Base-by-base conservation (phyloP, 2,888 invertebrate species). In the Brachynemurus nebulosus region DNA sequence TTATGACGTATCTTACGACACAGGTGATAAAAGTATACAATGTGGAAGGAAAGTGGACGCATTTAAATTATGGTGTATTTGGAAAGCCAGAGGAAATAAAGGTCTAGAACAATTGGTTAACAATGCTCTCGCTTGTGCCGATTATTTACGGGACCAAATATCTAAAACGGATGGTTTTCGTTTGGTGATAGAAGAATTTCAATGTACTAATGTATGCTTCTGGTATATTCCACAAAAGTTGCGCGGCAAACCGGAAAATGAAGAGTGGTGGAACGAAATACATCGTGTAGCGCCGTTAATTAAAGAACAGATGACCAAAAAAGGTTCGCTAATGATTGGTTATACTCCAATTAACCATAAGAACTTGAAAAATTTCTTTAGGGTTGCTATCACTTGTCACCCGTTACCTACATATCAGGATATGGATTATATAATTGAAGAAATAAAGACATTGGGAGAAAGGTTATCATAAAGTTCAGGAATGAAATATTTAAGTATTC, bases 11-110 rank as follows among this genome's bases (percentile, higher is more conserved):
- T 67, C 71, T 2, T 86, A 80, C 60, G 88, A 88, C 53, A 80
- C 80, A 0, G 88, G 88, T 0, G 86, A 88, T 56, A 92, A 91
- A 64, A 88, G 89, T 67, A 73, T 82, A 12, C 92, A 93, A 60
- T 95, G 93, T 60, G 93, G 93, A 0, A 72, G 93, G 20, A 92
- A 92, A 70, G 85, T 88, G 43, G 93, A 95, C 60, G 80, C 86
- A 2, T 82, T 92, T 59, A 95, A 95, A 63, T 70, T 93, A 5
- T 95, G 93, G 92, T 63, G 90, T 50, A 86, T 90, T 81, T 86
- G 92, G 79, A 84, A 88, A 58, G 84, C 86, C 0, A 70, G 84
- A 1, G 86, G 86, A 0, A 73, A 76, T 39, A 56, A 56, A 0
- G 78, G 77, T 0, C 67, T 84, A 2, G 66, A 66, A 38, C 52